phyloP scores from a whole-genome alignment of 2,113 vertebrate species.

The Sminthopsis crassicaudata region DNA sequence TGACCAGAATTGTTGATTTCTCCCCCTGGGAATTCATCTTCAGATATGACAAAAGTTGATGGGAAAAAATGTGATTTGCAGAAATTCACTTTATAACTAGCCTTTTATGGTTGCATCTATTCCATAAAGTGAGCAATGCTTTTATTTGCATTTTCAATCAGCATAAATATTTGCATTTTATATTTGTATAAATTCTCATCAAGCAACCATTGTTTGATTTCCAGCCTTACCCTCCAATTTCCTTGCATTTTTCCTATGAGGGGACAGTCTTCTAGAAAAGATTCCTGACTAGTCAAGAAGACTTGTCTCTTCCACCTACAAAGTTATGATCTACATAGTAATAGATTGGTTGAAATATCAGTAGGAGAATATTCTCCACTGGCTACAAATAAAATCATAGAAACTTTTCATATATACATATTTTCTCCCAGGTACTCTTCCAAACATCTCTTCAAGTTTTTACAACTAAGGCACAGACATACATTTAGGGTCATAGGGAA shows the following conservation, averaged over 20 bases:
- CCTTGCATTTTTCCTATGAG: neutral
- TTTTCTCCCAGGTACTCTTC: too few relatives aligned
- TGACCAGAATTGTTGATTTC: conserved; percentile 5
- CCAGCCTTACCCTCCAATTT: neutral
- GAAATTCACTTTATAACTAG: conserved; percentile 25
- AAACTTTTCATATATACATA: neutral
- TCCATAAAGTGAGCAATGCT: neutral
- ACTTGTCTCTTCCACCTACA: neutral
- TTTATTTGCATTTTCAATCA: conserved; percentile 28
- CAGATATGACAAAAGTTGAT: neutral
- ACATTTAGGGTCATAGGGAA: neutral
- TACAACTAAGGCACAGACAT: neutral
- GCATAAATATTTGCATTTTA: conserved; percentile 21
- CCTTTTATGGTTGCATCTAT: neutral
- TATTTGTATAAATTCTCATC: neutral
- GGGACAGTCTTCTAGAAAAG: neutral
- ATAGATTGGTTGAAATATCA: neutral
- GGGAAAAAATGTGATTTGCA: conserved; percentile 35
- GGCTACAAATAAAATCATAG: conserved; percentile 12
- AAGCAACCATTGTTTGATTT: neutral
- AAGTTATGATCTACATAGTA: neutral
- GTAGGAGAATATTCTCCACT: neutral
- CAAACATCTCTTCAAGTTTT: neutral
- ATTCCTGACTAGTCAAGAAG: neutral
- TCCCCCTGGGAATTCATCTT: conserved; percentile 5